Evolutionary conservation across 2,797 vertebrate species (phyloP).

Genomic region (Chelonia mydas): DNA sequence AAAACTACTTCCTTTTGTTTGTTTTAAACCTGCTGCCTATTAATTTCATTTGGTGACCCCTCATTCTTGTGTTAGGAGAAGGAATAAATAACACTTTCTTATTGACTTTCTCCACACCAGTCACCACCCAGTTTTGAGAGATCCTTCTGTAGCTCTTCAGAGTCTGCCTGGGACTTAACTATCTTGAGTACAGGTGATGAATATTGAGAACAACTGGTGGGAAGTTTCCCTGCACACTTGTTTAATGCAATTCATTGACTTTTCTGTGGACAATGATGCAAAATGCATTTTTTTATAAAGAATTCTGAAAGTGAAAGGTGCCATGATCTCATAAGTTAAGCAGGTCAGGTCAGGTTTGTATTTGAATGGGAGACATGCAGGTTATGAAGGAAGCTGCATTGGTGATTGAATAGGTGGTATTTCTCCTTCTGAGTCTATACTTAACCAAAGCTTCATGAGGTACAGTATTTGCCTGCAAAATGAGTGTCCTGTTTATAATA

Average conservation of each 20-base stretch:
- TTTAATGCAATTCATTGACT: not conserved
- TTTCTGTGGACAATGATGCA: not conserved
- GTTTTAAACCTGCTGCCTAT: too few species aligned
- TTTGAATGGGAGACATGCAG: not conserved
- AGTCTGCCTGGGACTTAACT: too few species aligned
- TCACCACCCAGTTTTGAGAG: too few species aligned
- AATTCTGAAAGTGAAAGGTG: not conserved
- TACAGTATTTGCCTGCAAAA: not conserved
- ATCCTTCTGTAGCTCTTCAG: too few species aligned
- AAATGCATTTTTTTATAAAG: not conserved
- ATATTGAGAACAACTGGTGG: not conserved
- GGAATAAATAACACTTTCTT: too few species aligned
- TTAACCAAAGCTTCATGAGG: not conserved
- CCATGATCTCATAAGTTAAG: not conserved
- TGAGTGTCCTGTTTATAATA: not conserved
- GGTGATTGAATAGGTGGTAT: not conserved
- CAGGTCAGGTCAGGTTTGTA: not conserved
- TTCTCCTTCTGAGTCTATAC: not conserved
- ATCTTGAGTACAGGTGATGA: too few species aligned
- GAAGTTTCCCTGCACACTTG: not conserved
- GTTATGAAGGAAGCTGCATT: not conserved
- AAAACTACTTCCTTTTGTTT: too few species aligned
- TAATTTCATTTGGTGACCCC: too few species aligned
- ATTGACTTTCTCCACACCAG: too few species aligned
- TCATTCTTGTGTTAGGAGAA: too few species aligned